A percentile compares a stretch with the other conserved stretches of the same genome.
Evolutionary conservation across 2,113 vertebrate genomes (phyloP).

Genomic region (Plectropomus leopardus): DNA sequence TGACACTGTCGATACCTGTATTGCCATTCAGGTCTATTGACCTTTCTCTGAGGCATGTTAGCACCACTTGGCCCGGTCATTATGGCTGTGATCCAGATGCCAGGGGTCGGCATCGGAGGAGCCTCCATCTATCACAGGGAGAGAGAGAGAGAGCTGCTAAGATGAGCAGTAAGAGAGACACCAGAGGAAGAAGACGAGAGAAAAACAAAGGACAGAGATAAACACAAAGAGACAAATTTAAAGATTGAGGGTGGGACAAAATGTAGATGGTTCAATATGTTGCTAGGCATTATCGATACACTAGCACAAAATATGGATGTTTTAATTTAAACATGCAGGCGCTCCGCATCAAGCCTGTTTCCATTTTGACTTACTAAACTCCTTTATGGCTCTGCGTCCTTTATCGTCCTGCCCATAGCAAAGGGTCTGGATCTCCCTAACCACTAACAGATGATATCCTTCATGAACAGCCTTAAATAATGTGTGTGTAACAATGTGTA

Average conservation of each 20-base stretch:
- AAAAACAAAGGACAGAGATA: background rate
- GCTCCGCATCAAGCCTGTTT: too few relatives aligned
- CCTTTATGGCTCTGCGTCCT: too few relatives aligned
- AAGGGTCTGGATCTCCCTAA: too few relatives aligned
- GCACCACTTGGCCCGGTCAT: slow-evolving; percentile 61
- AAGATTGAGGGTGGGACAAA: background rate
- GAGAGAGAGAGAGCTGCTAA: slow-evolving; percentile 5
- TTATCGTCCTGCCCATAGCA: too few relatives aligned
- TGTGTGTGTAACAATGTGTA: too few relatives aligned
- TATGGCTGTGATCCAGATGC: slow-evolving; percentile 63
- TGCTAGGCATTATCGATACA: too few relatives aligned
- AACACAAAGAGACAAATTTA: background rate
- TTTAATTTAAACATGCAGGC: too few relatives aligned
- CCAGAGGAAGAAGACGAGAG: background rate
- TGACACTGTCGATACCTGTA: slow-evolving; percentile 66
- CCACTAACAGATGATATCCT: too few relatives aligned
- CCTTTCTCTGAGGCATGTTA: slow-evolving; percentile 74
- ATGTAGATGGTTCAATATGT: too few relatives aligned
- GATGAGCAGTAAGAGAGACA: background rate
- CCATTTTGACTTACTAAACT: too few relatives aligned
- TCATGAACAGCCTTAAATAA: too few relatives aligned
- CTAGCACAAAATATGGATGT: too few relatives aligned
- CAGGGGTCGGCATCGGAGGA: slow-evolving; percentile 41
- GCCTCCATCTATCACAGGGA: slow-evolving; percentile 44
- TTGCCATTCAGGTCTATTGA: slow-evolving; percentile 72